Evolutionary conservation across 2,797 vertebrate genomes (phyloP).

Genomic region (Molossus alvarezi): DNA sequence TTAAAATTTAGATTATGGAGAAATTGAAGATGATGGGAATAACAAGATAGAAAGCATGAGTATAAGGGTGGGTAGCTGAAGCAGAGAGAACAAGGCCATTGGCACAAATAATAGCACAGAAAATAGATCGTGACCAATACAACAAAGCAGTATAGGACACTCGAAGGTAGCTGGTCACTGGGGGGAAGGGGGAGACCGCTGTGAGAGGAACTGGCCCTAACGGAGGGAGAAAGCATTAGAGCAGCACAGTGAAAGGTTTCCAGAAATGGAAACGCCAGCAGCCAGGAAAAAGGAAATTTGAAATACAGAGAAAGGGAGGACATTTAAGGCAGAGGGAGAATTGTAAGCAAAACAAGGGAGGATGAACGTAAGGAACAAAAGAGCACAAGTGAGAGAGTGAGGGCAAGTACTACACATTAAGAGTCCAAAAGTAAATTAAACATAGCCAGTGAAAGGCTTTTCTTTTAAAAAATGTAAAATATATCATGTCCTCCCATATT

Average conservation of each 20-base stretch:
- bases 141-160: background rate
- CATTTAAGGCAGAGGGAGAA: background rate
- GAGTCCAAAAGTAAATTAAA: background rate
- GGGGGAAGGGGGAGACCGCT: too few relatives aligned
- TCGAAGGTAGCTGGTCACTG: background rate
- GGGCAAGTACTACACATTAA: background rate
- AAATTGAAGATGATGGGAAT: background rate
- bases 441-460: background rate
- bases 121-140: background rate
- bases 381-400: background rate
- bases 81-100: background rate
- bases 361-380: background rate
- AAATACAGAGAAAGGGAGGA: background rate
- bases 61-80: background rate
- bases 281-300: background rate
- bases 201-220: background rate
- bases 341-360: background rate
- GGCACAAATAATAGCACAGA: background rate
- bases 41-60: background rate
- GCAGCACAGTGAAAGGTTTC: background rate
- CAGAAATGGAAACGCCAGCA: background rate
- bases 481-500: background rate
- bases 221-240: background rate
- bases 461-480: slow-evolving; percentile 12
- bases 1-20: background rate